Percentiles rank a stretch among this genome's conserved stretches.
These are phyloP conservation scores for Hemithea aestivaria DNA, from an alignment of 2,888 invertebrate genomes.

Conservation along the genomic window DNA sequence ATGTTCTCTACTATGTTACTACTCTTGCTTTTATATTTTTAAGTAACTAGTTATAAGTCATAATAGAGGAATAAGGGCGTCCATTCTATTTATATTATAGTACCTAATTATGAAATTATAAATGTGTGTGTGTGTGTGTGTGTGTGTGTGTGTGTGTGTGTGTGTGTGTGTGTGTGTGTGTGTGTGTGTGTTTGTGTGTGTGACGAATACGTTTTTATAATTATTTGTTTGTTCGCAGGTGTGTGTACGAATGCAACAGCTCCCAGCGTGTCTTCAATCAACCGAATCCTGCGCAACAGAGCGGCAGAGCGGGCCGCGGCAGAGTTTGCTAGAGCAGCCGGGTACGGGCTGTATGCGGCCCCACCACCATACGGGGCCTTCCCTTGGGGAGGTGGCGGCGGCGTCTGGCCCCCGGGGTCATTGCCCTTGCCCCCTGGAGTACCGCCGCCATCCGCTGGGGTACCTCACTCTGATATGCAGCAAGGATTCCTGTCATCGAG, in stretches of 20 bases:
- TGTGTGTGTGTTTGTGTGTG: no score
- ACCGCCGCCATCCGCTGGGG: constrained; percentile 59
- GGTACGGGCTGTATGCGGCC: constrained; percentile 90
- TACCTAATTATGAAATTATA: no score
- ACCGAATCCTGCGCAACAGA: constrained; percentile 95
- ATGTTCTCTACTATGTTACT: no score
- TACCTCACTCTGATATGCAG: constrained; percentile 72
- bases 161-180: no score
- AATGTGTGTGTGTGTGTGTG: no score
- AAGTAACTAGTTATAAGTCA: no score
- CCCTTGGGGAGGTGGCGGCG: constrained; percentile 71
- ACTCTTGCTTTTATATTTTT: no score
- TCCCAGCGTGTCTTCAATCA: constrained; percentile 98
- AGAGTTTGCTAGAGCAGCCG: constrained; percentile 95
- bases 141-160: no score
- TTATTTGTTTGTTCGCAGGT: constrained; percentile 76
- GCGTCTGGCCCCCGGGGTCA: constrained; percentile 80
- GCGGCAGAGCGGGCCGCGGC: constrained; percentile 98
- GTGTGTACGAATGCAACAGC: constrained; percentile 97
- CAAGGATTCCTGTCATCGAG: constrained; percentile 65
- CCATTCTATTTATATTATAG: no score
- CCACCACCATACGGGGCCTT: constrained; percentile 84
- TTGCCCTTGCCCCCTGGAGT: constrained; percentile 74
- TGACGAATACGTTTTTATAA: no score
- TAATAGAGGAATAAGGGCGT: no score